Conservation (phyloP, 2,797 vertebrate genomes). For the Brachyalestes nurse region DNA sequence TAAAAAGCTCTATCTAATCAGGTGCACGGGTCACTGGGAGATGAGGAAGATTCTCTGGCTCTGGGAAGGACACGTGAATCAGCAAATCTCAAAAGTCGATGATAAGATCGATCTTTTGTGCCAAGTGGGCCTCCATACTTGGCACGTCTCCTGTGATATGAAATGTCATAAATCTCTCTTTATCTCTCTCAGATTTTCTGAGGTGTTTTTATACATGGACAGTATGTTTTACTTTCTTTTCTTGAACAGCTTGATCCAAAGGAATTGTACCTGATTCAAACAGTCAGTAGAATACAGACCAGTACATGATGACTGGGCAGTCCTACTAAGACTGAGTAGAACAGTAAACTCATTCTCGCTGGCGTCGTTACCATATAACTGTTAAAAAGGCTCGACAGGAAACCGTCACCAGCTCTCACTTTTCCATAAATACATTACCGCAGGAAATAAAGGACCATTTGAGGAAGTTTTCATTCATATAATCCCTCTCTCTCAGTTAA, state of each 20-base stretch:
- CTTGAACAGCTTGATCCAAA: background rate
- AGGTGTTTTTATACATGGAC: background rate
- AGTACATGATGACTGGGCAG: constrained; percentile 13
- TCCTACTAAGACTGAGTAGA: constrained; percentile 44
- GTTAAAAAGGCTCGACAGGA: constrained; percentile 50
- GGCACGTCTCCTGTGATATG: constrained; percentile 30
- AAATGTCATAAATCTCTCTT: constrained; percentile 36
- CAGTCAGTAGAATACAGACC: background rate
- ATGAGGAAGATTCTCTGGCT: constrained; percentile 3
- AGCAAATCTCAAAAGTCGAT: constrained; percentile 58
- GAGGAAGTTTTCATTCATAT: constrained; percentile 43
- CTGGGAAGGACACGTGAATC: constrained; percentile 62
- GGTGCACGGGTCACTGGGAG: background rate
- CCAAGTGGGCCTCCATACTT: constrained; percentile 28
- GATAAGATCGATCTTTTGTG: constrained; percentile 42
- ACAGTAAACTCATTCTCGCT: constrained; percentile 44
- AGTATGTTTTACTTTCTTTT: background rate
- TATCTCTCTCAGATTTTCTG: background rate
- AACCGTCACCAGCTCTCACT: constrained; percentile 52
- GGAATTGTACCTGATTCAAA: background rate
- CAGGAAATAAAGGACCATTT: constrained; percentile 57
- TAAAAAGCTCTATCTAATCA: constrained; percentile 66
- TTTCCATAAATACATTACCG: constrained; percentile 57
- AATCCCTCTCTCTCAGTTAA: constrained; percentile 48
- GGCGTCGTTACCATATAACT: constrained; percentile 49